Base-by-base conservation (phyloP, 2,888 invertebrate species). In the Torymus tubicola region DNA sequence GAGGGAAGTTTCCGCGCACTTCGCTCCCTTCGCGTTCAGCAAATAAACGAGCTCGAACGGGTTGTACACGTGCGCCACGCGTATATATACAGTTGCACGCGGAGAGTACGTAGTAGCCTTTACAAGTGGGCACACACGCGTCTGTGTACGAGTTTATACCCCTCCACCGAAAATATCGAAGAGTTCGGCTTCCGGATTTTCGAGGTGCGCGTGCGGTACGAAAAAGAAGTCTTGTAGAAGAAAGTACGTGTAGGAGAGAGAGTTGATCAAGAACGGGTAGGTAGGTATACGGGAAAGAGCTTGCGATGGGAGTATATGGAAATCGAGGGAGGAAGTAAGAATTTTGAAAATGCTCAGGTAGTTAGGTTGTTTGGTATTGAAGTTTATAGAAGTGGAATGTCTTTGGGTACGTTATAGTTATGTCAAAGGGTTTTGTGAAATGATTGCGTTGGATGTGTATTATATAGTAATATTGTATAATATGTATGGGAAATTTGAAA, bases 1-100 rank as follows among this genome's bases (percentile, higher is more conserved):
- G 55, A 16, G 55, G 4, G 53, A 83, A 84, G 81, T 83, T 84
- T 83, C 81, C 69, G 71, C 69, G 71, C 80, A 60, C 68, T 58
- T 10, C 11, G 18, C 16, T 14, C 50, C 1, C 57, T 24, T 42
- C 13, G 18, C 68, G 42, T 53, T 53, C 13, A 10, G n/a, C 64
- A 71, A 77, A 77, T 77, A 77, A 77, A 71, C 72, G 53, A 72
- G 16, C 55, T 63, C 42, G 21, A 42, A 42, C 42, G 42, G 42
- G 42, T 42, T 42, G 14, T 71, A 24, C 53, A 60, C 11, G n/a
- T 68, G 8, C n/a, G 8, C 8, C 4, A 31, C 63, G 50, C 63
- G 31, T 13, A 53, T 24, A 21, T 53, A 63, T 42, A 64, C n/a
- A 21, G 21, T 21, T 21, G 21, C 21, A 21, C 21, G 21, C 21